These are phyloP conservation scores for Romanogobio albipinnatus DNA, from an alignment of 2,113 vertebrate species.

Conservation along the genomic window DNA sequence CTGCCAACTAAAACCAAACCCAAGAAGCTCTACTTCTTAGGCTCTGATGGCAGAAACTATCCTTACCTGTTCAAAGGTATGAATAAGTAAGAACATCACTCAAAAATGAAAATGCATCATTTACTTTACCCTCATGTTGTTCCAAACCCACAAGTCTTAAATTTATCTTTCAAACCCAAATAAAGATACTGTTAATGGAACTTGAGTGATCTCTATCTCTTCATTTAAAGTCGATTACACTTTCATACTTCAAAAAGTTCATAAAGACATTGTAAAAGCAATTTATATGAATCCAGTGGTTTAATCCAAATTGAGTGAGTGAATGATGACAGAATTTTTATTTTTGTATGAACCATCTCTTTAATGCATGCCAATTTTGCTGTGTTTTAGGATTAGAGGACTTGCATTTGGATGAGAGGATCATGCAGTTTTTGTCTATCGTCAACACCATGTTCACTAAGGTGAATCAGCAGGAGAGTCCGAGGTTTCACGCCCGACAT, in stretches of 20 bases:
- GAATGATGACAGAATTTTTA: not conserved
- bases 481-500: slow-evolving; percentile 91
- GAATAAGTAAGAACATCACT: not conserved
- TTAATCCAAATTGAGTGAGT: not conserved
- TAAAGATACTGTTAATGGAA: not conserved
- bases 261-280: not conserved
- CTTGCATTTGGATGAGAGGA: slow-evolving; percentile 95
- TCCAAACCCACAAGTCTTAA: not conserved
- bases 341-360: not conserved
- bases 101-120: not conserved
- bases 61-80: slow-evolving; percentile 98
- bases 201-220: not conserved
- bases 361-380: not conserved
- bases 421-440: slow-evolving; percentile 99
- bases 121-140: not conserved
- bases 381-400: slow-evolving; percentile 88
- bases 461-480: slow-evolving; percentile 94
- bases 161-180: not conserved
- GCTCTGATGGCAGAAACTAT: slow-evolving; percentile 94
- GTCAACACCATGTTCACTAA: slow-evolving; percentile 99
- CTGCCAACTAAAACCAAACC: slow-evolving; percentile 98
- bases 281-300: not conserved
- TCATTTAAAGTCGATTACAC: not conserved
- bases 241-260: too few species aligned
- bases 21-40: slow-evolving; percentile 95